These are phyloP conservation scores for Poeciliopsis turrubarensis DNA, from an alignment of 2,113 vertebrate species.

Conservation along the genomic window DNA sequence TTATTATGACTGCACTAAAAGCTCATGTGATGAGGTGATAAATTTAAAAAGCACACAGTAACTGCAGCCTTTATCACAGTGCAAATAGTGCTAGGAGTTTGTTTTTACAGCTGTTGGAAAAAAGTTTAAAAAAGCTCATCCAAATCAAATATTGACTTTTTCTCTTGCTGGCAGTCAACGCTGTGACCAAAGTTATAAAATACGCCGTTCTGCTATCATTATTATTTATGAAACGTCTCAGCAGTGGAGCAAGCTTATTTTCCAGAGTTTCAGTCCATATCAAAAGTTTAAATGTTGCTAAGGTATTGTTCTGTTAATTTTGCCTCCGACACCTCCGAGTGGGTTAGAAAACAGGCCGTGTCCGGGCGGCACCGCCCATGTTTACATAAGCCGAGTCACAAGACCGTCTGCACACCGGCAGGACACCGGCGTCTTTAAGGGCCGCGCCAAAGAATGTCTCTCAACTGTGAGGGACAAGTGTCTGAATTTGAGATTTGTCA, in stretches of 20 bases:
- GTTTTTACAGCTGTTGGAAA: neutral
- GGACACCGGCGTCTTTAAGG: slow-evolving; percentile 13
- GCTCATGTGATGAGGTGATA: neutral
- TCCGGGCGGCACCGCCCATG: slow-evolving; percentile 68
- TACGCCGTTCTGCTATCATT: neutral
- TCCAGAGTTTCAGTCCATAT: neutral
- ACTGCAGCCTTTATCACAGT: neutral
- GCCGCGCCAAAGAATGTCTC: neutral
- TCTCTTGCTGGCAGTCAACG: neutral
- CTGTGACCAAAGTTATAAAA: neutral
- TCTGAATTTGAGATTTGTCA: neutral
- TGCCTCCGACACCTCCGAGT: neutral
- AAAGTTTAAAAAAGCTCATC: neutral
- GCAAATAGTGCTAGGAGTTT: slow-evolving; percentile 11
- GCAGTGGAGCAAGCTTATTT: neutral
- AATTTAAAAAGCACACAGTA: neutral
- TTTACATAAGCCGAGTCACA: slow-evolving; percentile 77
- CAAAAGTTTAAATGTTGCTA: neutral
- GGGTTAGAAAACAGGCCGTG: slow-evolving; percentile 28
- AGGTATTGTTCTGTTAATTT: neutral
- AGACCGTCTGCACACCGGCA: slow-evolving; percentile 39
- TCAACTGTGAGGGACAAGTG: neutral
- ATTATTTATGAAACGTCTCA: neutral
- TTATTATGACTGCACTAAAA: slow-evolving; percentile 7
- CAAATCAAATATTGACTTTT: slow-evolving; percentile 57